Conservation (phyloP, 2,888 invertebrate genomes). For the Sclerodermus sp. region DNA sequence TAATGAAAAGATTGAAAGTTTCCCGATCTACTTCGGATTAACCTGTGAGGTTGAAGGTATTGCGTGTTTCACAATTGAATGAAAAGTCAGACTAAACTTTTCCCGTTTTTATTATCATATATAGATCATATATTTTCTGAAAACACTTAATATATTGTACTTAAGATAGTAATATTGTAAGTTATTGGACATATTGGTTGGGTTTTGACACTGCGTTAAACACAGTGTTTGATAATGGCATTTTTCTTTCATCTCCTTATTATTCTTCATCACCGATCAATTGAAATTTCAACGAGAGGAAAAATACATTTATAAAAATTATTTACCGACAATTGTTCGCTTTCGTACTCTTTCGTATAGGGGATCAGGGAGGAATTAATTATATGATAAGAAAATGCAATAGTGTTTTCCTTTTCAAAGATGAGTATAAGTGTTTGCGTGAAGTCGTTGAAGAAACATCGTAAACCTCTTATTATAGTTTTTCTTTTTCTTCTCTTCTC, state of each 20-base stretch:
- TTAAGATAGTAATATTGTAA: conserved; percentile 49
- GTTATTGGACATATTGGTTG: conserved; percentile 44
- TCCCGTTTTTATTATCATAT: conserved; percentile 50
- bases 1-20: background rate
- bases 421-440: too few relatives aligned
- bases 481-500: too few relatives aligned
- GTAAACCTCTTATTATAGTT: too few relatives aligned
- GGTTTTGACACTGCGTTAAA: conserved; percentile 22
- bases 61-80: conserved; percentile 11
- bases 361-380: too few relatives aligned
- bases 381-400: too few relatives aligned
- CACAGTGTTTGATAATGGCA: conserved; percentile 16
- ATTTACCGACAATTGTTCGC: background rate
- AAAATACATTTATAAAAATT: conserved; percentile 32
- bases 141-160: conserved; percentile 53
- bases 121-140: conserved; percentile 52
- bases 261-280: conserved; percentile 13
- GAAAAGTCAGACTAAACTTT: conserved; percentile 35
- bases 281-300: conserved; percentile 7
- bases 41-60: background rate
- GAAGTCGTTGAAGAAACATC: too few relatives aligned
- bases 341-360: too few relatives aligned
- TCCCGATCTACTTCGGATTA: background rate
- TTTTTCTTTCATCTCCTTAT: conserved; percentile 1
- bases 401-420: too few relatives aligned